Conservation (phyloP, 2,888 invertebrate species). For the Augiades crinisus region DNA sequence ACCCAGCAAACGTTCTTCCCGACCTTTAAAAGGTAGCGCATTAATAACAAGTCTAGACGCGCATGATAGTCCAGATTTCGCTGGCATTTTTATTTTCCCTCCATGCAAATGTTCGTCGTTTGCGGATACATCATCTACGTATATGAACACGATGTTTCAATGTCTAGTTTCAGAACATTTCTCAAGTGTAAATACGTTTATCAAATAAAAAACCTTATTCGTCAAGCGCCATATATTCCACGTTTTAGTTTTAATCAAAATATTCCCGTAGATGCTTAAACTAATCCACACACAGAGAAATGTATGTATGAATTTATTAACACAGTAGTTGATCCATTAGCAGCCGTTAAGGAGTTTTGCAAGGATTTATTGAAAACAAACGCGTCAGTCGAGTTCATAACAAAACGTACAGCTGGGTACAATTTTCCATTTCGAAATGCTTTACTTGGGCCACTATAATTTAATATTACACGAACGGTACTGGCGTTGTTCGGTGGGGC, state of each 20-base stretch:
- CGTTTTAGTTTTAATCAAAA: too few relatives aligned
- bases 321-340: constrained; percentile 30
- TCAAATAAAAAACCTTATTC: too few relatives aligned
- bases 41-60: constrained; percentile 51
- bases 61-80: constrained; percentile 29
- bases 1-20: constrained; percentile 31
- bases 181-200: too few relatives aligned
- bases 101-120: constrained; percentile 31
- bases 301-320: too few relatives aligned
- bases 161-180: background rate
- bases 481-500: constrained; percentile 56
- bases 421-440: constrained; percentile 75
- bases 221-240: too few relatives aligned
- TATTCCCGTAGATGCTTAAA: background rate
- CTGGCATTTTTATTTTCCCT: constrained; percentile 31
- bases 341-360: constrained; percentile 24
- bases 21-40: constrained; percentile 44
- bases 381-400: constrained; percentile 45
- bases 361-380: constrained; percentile 45
- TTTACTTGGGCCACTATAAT: constrained; percentile 73
- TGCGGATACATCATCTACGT: constrained; percentile 19
- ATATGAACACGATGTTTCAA: background rate
- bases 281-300: too few relatives aligned
- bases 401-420: constrained; percentile 53
- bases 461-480: constrained; percentile 73